Percentiles rank a stretch among this genome's conserved stretches.
phyloP scores from a whole-genome alignment of 2,888 invertebrate species.

The Charanyca ferruginea region DNA sequence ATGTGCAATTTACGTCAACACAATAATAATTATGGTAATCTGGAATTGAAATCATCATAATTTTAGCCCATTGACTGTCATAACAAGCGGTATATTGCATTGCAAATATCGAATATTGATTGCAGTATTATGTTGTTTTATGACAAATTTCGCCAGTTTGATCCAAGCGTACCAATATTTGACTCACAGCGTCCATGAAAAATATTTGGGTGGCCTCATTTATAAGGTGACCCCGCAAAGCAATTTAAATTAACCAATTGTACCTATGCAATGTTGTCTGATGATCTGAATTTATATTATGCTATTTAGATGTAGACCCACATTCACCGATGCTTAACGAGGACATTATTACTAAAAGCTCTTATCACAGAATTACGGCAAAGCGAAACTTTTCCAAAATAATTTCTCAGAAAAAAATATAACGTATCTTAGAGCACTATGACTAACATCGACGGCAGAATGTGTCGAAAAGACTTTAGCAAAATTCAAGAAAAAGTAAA shows the following conservation, averaged over 20 bases:
- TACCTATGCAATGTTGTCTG: slow-evolving; percentile 23
- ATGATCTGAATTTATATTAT: slow-evolving; percentile 18
- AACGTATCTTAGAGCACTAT: too few relatives aligned
- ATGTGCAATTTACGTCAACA: slow-evolving; percentile 17
- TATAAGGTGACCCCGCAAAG: slow-evolving; percentile 33
- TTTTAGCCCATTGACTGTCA: slow-evolving; percentile 12
- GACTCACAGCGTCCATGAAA: slow-evolving; percentile 12
- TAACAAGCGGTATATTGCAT: slow-evolving; percentile 16
- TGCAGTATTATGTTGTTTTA: slow-evolving; percentile 22
- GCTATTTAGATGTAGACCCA: slow-evolving; percentile 32
- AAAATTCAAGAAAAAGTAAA: not conserved
- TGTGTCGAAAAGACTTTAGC: not conserved
- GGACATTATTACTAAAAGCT: not conserved
- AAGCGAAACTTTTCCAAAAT: too few relatives aligned
- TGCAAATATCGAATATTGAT: slow-evolving; percentile 22
- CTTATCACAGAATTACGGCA: too few relatives aligned
- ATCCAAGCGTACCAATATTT: not conserved
- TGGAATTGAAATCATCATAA: slow-evolving; percentile 32
- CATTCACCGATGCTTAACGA: slow-evolving; percentile 1
- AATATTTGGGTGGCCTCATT: slow-evolving; percentile 44
- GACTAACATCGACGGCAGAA: too few relatives aligned
- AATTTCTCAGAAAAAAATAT: too few relatives aligned
- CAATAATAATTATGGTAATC: slow-evolving; percentile 32
- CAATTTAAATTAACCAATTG: slow-evolving; percentile 45
- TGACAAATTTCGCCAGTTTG: not conserved